These are phyloP conservation scores for Chaetura pelagica DNA, from an alignment of 2,113 vertebrate genomes.

Conservation along the genomic window DNA sequence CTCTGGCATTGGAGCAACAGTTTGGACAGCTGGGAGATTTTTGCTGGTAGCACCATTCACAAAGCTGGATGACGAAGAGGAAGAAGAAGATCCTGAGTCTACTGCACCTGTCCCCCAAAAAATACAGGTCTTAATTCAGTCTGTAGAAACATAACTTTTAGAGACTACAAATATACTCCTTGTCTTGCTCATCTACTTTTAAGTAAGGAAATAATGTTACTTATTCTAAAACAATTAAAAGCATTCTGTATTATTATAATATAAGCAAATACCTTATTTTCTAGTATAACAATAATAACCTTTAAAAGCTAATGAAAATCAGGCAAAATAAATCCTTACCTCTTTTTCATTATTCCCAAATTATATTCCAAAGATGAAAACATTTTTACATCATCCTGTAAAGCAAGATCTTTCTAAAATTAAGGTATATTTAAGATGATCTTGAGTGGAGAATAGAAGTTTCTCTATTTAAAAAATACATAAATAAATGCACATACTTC, in stretches of 20 bases:
- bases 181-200: not conserved
- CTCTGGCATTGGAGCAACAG: conserved; percentile 95
- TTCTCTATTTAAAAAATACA: not conserved
- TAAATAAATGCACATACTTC: not conserved
- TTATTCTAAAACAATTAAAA: conserved; percentile 32
- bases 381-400: conserved; percentile 50
- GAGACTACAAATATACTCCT: not conserved
- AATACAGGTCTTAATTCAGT: conserved; percentile 58
- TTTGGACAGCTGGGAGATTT: conserved; percentile 97
- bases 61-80: conserved; percentile 96
- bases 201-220: conserved; percentile 11
- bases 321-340: conserved; percentile 45
- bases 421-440: not conserved
- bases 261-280: not conserved
- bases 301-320: conserved; percentile 21
- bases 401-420: conserved; percentile 42
- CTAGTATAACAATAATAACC: not conserved
- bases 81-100: conserved; percentile 89
- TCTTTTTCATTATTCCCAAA: conserved; percentile 38
- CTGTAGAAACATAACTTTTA: conserved; percentile 28
- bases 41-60: conserved; percentile 98
- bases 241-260: not conserved
- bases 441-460: not conserved
- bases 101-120: conserved; percentile 86
- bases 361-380: conserved; percentile 44